Base-by-base conservation (phyloP, 2,113 vertebrate genomes). In the Typhlomys cinereus region DNA sequence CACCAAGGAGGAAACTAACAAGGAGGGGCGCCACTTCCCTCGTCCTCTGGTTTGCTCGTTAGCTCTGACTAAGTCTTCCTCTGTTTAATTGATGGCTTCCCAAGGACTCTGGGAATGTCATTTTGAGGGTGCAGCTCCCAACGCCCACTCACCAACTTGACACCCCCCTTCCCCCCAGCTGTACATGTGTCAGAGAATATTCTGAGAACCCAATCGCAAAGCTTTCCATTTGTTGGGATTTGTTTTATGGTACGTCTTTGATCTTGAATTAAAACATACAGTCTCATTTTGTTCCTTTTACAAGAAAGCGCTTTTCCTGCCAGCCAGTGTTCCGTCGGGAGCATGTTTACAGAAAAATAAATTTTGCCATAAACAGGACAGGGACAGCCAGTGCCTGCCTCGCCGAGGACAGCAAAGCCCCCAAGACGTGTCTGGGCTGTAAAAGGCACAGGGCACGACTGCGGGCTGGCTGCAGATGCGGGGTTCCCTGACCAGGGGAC, bases 41-140 rank as follows among this genome's bases (percentile, higher is more conserved):
- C 44, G 90, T 81, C 92, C 59, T 95, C 95, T 96, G 96, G 89
- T 89, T 71, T 92, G 91, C 7, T 96, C 83, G 52, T 97, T 93
- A 95, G 23, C 83, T 80, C 92, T 97, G 97, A 98, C 93, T 96
- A 96, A 96, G 75, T 85, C 97, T 97, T 96, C 97, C 97, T 97
- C 71, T 95, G 95, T 96, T 96, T 97, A 94, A 97, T 79, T 89
- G 94, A 69, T 61, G 84, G 88, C 95, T 94, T 95, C 97, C 61
- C 94, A 39, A 80, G 74, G 94, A 90, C 73, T 94, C 94, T 97
- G 96, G 61, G 90, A 87, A 95, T 91, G 93, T 6, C 67, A 2
- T 92, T 75, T 71, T 5, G 90, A 71, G 95, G 88, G 83, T 89
- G 92, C 94, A 66, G 94, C 67, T 80, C 67, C 92, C 92, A 96